A percentile compares a stretch with the other conserved stretches of the same genome.
Conservation (phyloP, 1,140 invertebrate species). For the Drosophila triauraria region DNA sequence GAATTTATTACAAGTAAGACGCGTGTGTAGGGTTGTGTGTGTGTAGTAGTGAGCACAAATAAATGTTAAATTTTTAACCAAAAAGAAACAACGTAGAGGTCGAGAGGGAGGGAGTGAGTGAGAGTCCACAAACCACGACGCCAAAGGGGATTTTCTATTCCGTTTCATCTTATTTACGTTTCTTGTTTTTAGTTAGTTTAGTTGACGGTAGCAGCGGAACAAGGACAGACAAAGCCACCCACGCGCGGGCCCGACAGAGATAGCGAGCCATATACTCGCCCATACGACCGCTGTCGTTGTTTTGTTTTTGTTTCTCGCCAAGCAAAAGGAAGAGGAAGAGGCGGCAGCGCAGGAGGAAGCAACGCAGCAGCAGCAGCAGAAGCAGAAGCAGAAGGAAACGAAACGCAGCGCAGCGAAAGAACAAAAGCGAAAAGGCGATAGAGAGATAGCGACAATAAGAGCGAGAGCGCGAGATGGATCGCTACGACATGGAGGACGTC, state of each 20-base stretch:
- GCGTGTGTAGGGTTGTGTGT: neutral
- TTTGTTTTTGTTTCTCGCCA: constrained; percentile 9
- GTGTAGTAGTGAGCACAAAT: neutral
- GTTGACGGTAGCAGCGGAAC: constrained; percentile 13
- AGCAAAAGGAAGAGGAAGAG: neutral
- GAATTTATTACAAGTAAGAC: constrained; percentile 27
- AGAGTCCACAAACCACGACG: neutral
- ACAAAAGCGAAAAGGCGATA: neutral
- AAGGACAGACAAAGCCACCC: constrained; percentile 37
- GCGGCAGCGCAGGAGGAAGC: constrained; percentile 3
- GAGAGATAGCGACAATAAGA: constrained; percentile 4
- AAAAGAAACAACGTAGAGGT: constrained; percentile 4
- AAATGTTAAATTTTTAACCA: constrained; percentile 4
- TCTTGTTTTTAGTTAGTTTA: constrained; percentile 17
- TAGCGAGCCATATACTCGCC: constrained; percentile 1
- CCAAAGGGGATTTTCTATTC: neutral
- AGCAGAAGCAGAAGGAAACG: neutral
- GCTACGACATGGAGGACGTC: constrained; percentile 82
- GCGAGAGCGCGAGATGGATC: constrained; percentile 64
- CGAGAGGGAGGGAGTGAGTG: constrained; percentile 1
- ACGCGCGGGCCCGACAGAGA: constrained; percentile 15
- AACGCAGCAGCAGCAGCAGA: constrained; percentile 2
- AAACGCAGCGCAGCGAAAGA: neutral
- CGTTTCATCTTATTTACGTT: constrained; percentile 8
- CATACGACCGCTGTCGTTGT: constrained; percentile 1